phyloP scores from a whole-genome alignment of 2,113 vertebrate genomes.

The Megaleporinus macrocephalus region DNA sequence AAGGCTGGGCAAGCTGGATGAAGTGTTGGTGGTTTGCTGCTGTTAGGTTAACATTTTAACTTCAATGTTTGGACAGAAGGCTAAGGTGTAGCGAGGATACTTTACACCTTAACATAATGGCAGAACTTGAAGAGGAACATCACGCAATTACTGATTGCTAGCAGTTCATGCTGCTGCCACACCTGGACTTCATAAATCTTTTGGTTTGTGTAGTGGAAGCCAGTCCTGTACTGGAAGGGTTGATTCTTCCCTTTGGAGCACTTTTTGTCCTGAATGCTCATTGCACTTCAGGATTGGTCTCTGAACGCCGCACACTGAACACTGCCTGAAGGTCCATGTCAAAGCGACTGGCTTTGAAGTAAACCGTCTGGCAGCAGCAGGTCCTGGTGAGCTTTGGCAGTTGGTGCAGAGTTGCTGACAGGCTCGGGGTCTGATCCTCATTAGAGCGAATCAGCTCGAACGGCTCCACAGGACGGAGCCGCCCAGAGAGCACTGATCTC shows the following conservation, averaged over 20 bases:
- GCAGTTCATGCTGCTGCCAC: too few relatives aligned
- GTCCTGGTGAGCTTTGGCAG: constrained; percentile 45
- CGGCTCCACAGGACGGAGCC: not conserved
- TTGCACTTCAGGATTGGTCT: constrained; percentile 20
- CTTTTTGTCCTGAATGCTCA: not conserved
- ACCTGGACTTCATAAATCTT: too few relatives aligned
- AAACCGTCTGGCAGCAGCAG: constrained; percentile 28
- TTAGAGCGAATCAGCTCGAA: constrained; percentile 37
- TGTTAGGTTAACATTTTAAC: too few relatives aligned
- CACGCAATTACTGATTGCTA: too few relatives aligned
- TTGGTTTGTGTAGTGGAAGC: not conserved
- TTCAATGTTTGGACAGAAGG: too few relatives aligned
- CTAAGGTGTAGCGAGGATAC: too few relatives aligned
- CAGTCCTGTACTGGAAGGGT: not conserved
- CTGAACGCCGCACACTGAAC: constrained; percentile 19
- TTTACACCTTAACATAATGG: too few relatives aligned
- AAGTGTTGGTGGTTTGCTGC: not conserved
- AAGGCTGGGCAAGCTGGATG: not conserved
- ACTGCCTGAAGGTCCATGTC: constrained; percentile 35
- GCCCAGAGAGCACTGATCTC: constrained; percentile 12
- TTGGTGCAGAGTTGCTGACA: constrained; percentile 44
- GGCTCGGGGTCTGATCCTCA: constrained; percentile 39
- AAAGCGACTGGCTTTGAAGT: constrained; percentile 38
- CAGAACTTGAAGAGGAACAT: too few relatives aligned
- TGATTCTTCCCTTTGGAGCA: not conserved